Base-by-base conservation (phyloP, 1,140 invertebrate genomes). In the Battus philenor region DNA sequence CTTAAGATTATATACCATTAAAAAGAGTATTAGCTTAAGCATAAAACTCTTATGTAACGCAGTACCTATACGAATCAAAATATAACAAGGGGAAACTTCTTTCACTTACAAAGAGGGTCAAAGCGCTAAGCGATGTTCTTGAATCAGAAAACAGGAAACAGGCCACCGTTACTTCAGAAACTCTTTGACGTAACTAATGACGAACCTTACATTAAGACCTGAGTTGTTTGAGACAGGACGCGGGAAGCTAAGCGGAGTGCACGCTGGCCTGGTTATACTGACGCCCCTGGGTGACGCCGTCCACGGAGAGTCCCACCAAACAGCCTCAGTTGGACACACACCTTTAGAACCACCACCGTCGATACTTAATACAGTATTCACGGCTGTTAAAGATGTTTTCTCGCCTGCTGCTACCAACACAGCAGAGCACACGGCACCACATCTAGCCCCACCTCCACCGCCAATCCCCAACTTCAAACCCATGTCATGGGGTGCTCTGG, bases 171-270 rank as follows among this genome's bases (percentile, higher is more conserved):
- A 26, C 10, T 26, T 26, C 24, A 26, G 7, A 7, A 26, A 26
- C 10, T 26, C 24, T 26, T 9, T 26, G 68, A 72, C 59, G 47
- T 53, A 66, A 64, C 63, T 41, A 29, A 17, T 39, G 44, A 50
- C 45, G 43, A 32, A 45, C 41, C 51, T 12, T 29, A 11, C 50
- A 60, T 56, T 67, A 64, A 63, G 66, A 69, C 59, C 45, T 39
- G 47, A 54, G 46, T 57, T 57, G 77, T 78, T 83, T 62, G 80
- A 80, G 77, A 77, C 80, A 84, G 80, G 80, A 54, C 70, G 73
- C 46, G 65, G 68, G 54, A 80, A 73, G 79, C 72, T 83, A 61
- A 78, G 59, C 46, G 80, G 80, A 39, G 61, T 84, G n/a, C 77
- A 84, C 51, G 80, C 80, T 43, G 80, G 80, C 8, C 55, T 81